Conservation (phyloP, 1,140 invertebrate species). For the Rhizoglyphus robini region DNA sequence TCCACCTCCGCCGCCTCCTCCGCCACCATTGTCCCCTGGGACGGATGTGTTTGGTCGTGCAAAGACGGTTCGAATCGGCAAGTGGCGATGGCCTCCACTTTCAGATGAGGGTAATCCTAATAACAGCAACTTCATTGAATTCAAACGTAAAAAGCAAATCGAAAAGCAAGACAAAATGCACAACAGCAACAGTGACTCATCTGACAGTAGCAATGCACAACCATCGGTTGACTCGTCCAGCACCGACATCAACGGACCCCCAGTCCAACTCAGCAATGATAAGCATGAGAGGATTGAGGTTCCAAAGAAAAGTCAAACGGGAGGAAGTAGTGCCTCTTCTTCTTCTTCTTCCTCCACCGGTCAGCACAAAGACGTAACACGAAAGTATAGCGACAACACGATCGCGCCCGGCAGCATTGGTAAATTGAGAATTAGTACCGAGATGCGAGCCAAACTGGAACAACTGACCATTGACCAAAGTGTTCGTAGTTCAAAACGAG, state of each 20-base stretch:
- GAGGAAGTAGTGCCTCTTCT: no score
- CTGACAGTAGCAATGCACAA: neutral
- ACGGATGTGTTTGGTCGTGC: conserved; percentile 81
- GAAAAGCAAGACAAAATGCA: conserved; percentile 35
- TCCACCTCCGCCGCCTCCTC: conserved; percentile 28
- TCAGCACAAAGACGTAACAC: conserved; percentile 37
- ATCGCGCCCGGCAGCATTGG: conserved; percentile 65
- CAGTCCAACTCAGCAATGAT: neutral
- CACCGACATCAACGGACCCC: neutral
- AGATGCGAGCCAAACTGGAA: conserved; percentile 79
- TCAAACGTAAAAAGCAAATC: conserved; percentile 60
- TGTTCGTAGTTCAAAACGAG: conserved; percentile 41
- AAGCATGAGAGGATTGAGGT: neutral
- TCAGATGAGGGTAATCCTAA: conserved; percentile 45
- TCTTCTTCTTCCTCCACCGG: neutral
- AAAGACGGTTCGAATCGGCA: conserved; percentile 86
- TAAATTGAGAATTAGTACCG: conserved; percentile 73
- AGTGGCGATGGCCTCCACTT: conserved; percentile 90
- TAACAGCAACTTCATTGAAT: conserved; percentile 65
- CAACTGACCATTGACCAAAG: conserved; percentile 57
- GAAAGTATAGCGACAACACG: conserved; percentile 36
- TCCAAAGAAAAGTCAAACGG: conserved; percentile 14
- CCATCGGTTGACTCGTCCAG: neutral
- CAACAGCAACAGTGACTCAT: neutral
- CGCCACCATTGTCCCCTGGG: conserved; percentile 45